These are phyloP conservation scores for Xestobium rufovillosum DNA, from an alignment of 2,888 invertebrate species.

Conservation along the genomic window DNA sequence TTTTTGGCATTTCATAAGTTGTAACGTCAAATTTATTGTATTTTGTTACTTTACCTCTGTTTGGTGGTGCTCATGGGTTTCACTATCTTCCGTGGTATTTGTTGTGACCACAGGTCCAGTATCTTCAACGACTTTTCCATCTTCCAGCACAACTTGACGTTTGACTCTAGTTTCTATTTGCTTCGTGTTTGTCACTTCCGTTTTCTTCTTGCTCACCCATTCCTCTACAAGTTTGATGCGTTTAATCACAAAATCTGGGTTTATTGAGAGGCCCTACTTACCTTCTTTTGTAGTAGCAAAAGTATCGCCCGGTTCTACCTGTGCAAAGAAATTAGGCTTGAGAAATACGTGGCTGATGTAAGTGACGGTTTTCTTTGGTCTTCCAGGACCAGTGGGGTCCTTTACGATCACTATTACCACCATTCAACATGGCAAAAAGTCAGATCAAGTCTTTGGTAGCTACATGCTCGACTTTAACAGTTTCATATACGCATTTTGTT, in stretches of 20 bases:
- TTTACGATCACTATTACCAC: constrained; percentile 61
- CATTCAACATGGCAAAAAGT: constrained; percentile 46
- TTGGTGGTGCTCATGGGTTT: constrained; percentile 82
- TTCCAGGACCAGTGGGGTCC: constrained; percentile 49
- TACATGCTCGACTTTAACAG: no score
- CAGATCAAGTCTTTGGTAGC: no score
- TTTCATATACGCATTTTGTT: no score
- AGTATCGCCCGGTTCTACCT: constrained; percentile 63
- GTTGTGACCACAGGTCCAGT: constrained; percentile 86
- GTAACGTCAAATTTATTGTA: not conserved
- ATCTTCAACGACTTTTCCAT: constrained; percentile 84
- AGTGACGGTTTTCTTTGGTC: constrained; percentile 34
- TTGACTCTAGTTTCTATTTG: constrained; percentile 89
- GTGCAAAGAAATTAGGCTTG: constrained; percentile 37
- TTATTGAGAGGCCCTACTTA: no score
- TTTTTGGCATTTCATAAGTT: no score
- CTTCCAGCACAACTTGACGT: constrained; percentile 80
- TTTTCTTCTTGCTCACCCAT: constrained; percentile 87
- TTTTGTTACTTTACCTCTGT: constrained; percentile 56
- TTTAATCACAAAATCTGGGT: no score
- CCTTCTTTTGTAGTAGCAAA: constrained; percentile 86
- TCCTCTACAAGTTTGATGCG: constrained; percentile 78
- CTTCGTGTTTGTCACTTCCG: constrained; percentile 80
- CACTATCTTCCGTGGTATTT: constrained; percentile 84
- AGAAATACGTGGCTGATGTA: constrained; percentile 41